Base-by-base conservation (phyloP, 2,888 invertebrate genomes). In the Drosophila dives region DNA sequence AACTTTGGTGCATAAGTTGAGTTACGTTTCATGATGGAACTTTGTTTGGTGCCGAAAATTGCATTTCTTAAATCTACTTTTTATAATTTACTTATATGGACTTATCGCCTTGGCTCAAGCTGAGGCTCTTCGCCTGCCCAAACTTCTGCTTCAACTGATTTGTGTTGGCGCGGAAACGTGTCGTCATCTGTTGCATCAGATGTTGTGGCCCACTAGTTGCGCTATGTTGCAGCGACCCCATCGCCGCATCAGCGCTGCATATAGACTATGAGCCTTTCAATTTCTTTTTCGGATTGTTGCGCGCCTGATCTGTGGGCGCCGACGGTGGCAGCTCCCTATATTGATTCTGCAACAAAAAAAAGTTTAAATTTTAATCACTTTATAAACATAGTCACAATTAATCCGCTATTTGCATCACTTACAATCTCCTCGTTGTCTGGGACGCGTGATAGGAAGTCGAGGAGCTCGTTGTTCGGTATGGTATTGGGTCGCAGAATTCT, bases 401-500 rank as follows among this genome's bases (percentile, higher is more conserved):
- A 23, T 42, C 2, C 2, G 0, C 7, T 45, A 3, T 7, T 1
- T 1, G 2, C 0, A 3, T 11, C 5, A 50, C 85, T 95, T 93
- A 99, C 98, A 94, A 98, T 94, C 94, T 96, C 97, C 93, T 97
- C 97, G 92, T 99, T 98, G 91, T 98, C 98, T 38, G 99, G 99
- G 61, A 99, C 97, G 81, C 99, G 94, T 0, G 99, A 98, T 74
- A 99, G 94, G 90, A 98, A 96, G 94, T 99, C 99, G 77, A 99
- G 93, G 11, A 99, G 94, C 94, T 99, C 99, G 94, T 99, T 99
- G 94, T 99, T 99, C 12, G 98, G 98, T 93, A 99, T 97, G 42
- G 97, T 96, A 93, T 99, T 97, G 8, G 99, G 99, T 80, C 98
- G 95, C 63, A 99, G 93, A 70, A 99, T 95, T 93, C 98, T 97